phyloP scores from a whole-genome alignment of 1,140 invertebrate genomes.

The Pachyrhynchus sulphureomaculatus region DNA sequence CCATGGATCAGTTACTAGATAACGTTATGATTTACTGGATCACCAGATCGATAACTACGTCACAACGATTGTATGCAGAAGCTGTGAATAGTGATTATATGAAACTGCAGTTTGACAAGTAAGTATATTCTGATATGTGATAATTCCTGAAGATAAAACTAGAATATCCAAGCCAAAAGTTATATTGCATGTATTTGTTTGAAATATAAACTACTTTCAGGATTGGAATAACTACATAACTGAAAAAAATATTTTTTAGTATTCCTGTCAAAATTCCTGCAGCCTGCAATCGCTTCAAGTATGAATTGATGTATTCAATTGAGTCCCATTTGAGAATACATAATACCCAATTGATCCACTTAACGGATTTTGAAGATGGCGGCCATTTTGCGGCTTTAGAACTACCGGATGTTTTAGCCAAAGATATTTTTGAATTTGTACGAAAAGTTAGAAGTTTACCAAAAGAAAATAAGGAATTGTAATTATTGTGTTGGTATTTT shows the following conservation, averaged over 20 bases:
- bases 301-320: conserved; percentile 62
- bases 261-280: conserved; percentile 52
- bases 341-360: conserved; percentile 64
- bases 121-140: not conserved
- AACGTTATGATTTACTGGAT: conserved; percentile 90
- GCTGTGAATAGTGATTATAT: conserved; percentile 49
- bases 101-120: conserved; percentile 55
- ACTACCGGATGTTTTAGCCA: conserved; percentile 67
- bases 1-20: conserved; percentile 77
- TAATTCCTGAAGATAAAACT: too few species aligned
- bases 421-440: conserved; percentile 55
- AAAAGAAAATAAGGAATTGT: too few species aligned
- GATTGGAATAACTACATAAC: too few species aligned
- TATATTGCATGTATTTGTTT: too few species aligned
- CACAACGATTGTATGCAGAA: conserved; percentile 76
- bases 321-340: conserved; percentile 60
- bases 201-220: too few species aligned
- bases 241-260: conserved; percentile 51
- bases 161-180: too few species aligned
- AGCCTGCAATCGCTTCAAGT: conserved; percentile 63
- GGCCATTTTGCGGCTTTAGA: conserved; percentile 88
- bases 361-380: conserved; percentile 55
- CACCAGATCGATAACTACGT: conserved; percentile 73
- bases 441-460: conserved; percentile 9
- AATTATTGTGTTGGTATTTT: too few species aligned